A percentile compares a stretch with the other conserved stretches of the same genome.
Evolutionary conservation across 2,797 vertebrate genomes (phyloP).

Genomic region (Pseudochromis fuscus): DNA sequence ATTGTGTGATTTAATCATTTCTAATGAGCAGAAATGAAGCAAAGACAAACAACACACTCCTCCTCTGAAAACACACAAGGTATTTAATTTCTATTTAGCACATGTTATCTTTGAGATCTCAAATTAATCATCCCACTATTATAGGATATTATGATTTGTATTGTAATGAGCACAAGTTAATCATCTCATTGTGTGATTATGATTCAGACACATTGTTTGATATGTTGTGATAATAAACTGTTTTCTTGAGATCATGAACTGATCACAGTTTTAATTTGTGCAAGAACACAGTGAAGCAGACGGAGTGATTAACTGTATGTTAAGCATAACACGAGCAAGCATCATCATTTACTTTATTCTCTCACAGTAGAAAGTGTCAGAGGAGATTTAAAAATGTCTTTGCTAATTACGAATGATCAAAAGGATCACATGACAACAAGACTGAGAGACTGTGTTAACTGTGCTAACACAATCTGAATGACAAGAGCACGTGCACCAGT

Average conservation of each 20-base stretch:
- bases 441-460: too few relatives aligned
- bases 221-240: neutral
- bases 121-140: neutral
- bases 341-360: too few relatives aligned
- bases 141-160: neutral
- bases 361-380: too few relatives aligned
- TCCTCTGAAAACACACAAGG: neutral
- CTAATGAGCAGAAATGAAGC: neutral
- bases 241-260: neutral
- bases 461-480: too few relatives aligned
- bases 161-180: neutral
- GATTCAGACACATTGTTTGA: neutral
- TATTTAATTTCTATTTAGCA: neutral
- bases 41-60: neutral
- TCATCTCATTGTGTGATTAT: neutral
- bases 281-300: too few relatives aligned
- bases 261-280: conserved; percentile 14
- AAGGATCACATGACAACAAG: too few relatives aligned
- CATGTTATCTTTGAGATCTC: neutral
- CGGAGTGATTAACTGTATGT: too few relatives aligned
- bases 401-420: too few relatives aligned
- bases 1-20: conserved; percentile 6
- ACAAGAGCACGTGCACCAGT: too few relatives aligned
- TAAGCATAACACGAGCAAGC: too few relatives aligned
- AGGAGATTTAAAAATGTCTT: too few relatives aligned